These are phyloP conservation scores for Aleiodes alternator DNA, from an alignment of 2,888 invertebrate species.

Conservation along the genomic window DNA sequence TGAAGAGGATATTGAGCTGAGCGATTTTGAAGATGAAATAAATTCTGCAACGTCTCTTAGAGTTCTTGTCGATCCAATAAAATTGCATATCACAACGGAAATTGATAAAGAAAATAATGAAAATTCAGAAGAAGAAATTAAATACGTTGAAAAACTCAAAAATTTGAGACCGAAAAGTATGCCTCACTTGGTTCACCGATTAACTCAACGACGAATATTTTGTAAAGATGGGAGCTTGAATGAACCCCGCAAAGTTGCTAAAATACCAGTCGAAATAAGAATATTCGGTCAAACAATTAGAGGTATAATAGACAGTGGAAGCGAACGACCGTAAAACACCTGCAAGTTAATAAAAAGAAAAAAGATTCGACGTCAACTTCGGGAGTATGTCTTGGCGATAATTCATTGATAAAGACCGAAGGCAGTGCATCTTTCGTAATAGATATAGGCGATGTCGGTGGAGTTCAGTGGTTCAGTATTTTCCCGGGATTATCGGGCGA, in stretches of 20 bases:
- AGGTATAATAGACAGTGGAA: constrained; percentile 43
- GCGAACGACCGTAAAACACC: constrained; percentile 34
- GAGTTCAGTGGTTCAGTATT: constrained; percentile 43
- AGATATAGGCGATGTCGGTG: constrained; percentile 38
- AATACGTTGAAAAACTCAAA: too few species aligned
- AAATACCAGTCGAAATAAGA: constrained; percentile 39
- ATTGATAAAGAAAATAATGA: too few species aligned
- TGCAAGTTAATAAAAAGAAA: too few species aligned
- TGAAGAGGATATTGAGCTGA: too few species aligned
- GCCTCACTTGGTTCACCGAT: background rate
- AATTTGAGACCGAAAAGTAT: too few species aligned
- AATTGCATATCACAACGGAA: too few species aligned
- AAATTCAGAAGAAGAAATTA: too few species aligned
- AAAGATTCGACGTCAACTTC: constrained; percentile 32
- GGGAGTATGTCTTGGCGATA: constrained; percentile 38
- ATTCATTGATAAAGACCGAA: constrained; percentile 16
- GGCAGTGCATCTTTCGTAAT: constrained; percentile 41
- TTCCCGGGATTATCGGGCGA: constrained; percentile 11
- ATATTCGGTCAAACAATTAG: constrained; percentile 37
- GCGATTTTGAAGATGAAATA: too few species aligned
- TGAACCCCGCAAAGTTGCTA: constrained; percentile 34
- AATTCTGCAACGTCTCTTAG: too few species aligned
- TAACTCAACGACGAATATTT: constrained; percentile 26
- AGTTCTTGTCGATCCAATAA: too few species aligned
- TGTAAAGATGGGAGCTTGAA: background rate